phyloP scores from a whole-genome alignment of 2,113 vertebrate genomes.

The Prunella fulvescens region DNA sequence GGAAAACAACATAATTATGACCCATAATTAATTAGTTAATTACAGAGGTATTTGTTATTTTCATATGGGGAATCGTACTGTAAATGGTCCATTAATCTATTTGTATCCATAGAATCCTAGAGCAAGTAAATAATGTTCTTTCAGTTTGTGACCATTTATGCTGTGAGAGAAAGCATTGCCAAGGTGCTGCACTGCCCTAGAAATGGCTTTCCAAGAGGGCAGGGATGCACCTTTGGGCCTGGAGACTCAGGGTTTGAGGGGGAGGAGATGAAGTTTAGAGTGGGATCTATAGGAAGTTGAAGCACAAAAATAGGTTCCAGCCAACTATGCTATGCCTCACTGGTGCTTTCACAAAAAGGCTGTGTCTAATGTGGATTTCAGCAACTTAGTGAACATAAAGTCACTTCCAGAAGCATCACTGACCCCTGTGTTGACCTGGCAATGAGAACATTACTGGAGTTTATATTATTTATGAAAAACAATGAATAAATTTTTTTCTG shows the following conservation, averaged over 20 bases:
- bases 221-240: background rate
- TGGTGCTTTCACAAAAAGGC: background rate
- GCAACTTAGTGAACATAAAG: background rate
- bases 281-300: background rate
- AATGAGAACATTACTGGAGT: background rate
- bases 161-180: background rate
- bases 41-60: slow-evolving; percentile 9
- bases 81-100: background rate
- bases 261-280: background rate
- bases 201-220: background rate
- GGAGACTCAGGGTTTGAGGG: background rate
- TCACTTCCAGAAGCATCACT: background rate
- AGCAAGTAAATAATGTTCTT: background rate
- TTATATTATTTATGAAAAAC: background rate
- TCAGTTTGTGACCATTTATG: background rate
- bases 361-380: background rate
- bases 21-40: background rate
- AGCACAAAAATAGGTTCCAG: background rate
- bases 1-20: background rate
- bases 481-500: background rate
- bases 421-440: background rate
- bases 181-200: background rate
- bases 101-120: background rate
- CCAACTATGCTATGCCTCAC: background rate
- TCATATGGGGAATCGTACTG: background rate